Percentiles rank a stretch among this genome's conserved stretches.
Evolutionary conservation across 2,113 vertebrate genomes (phyloP).

Genomic region (Albula goreensis): DNA sequence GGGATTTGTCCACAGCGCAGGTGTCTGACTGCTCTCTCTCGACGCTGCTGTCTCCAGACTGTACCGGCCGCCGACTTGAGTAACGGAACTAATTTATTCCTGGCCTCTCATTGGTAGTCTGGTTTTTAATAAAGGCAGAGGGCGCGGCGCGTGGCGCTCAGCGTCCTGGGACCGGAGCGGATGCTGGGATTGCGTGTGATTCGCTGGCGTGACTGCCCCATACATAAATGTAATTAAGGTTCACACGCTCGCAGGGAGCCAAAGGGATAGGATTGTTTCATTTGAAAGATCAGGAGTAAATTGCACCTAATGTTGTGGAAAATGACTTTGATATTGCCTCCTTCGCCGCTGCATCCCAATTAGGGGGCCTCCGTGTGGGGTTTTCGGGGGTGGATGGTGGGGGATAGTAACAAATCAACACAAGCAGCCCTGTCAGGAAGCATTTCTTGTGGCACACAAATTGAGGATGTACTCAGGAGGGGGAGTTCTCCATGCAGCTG

Average conservation of each 20-base stretch:
- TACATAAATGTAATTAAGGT: conserved; percentile 79
- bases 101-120: background rate
- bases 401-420: conserved; percentile 83
- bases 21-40: background rate
- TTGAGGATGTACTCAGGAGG: conserved; percentile 71
- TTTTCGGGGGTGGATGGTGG: conserved; percentile 60
- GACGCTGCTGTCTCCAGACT: background rate
- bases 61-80: background rate
- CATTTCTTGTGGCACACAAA: conserved; percentile 76
- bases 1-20: background rate
- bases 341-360: conserved; percentile 81
- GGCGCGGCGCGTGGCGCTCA: background rate
- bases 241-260: conserved; percentile 72
- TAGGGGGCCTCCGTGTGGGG: conserved; percentile 68
- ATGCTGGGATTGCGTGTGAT: conserved; percentile 38
- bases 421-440: conserved; percentile 79
- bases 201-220: conserved; percentile 66
- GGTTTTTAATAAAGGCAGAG: background rate
- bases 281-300: conserved; percentile 77
- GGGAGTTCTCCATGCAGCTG: background rate
- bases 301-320: conserved; percentile 84
- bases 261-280: conserved; percentile 80
- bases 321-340: conserved; percentile 84
- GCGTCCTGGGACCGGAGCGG: background rate
- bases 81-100: conserved; percentile 1